Conservation (phyloP, 2,797 vertebrate genomes). For the Paramormyrops hopkinsi region DNA sequence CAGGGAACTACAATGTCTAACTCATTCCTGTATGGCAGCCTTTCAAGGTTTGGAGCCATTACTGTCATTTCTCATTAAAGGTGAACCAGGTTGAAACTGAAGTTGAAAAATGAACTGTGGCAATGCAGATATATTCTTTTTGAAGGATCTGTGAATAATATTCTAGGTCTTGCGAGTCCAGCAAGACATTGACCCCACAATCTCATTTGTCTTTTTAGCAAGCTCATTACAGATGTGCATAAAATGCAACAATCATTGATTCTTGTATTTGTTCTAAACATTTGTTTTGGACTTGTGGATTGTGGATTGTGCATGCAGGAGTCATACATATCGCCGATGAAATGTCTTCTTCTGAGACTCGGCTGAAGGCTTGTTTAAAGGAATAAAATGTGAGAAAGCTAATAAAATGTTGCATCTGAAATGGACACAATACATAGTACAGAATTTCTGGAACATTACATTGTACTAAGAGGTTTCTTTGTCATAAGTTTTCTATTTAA, state of each 20-base stretch:
- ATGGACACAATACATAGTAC: not conserved
- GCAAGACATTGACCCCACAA: not conserved
- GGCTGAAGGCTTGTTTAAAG: constrained; percentile 13
- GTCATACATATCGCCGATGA: constrained; percentile 23
- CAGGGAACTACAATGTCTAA: not conserved
- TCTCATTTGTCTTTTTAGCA: not conserved
- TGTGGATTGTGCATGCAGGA: not conserved
- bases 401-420: not conserved
- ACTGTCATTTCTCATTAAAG: not conserved
- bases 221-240: not conserved
- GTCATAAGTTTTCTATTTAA: not conserved
- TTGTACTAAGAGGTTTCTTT: not conserved
- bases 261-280: not conserved
- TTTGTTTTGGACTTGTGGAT: not conserved
- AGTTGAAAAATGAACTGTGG: constrained; percentile 3
- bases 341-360: constrained; percentile 32
- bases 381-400: not conserved
- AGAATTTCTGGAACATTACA: constrained; percentile 33
- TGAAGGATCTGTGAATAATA: not conserved
- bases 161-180: not conserved
- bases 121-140: not conserved
- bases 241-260: not conserved
- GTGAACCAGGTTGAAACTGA: not conserved
- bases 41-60: not conserved
- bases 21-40: not conserved